Percentiles rank a stretch among this genome's conserved stretches.
Conservation (phyloP, 2,888 invertebrate genomes). For the Elysia crispata region DNA sequence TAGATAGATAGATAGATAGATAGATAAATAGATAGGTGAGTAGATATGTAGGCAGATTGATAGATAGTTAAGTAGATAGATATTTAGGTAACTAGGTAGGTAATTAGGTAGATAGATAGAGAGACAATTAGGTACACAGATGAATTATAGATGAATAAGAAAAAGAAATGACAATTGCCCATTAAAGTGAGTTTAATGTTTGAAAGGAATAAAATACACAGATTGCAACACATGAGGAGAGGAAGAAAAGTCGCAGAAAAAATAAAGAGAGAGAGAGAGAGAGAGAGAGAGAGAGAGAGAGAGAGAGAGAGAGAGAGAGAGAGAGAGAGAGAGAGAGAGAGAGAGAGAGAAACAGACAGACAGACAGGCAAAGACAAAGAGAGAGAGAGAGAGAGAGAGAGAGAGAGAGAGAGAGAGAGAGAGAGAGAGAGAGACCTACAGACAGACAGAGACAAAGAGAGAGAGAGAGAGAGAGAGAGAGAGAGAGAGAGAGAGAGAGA, state of each 20-base stretch:
- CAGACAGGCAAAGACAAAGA: too few species aligned
- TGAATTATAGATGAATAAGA: neutral
- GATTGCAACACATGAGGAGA: neutral
- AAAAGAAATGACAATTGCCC: neutral
- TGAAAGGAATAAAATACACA: neutral
- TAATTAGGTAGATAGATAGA: slow-evolving; percentile 7
- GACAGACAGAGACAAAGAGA: neutral
- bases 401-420: neutral
- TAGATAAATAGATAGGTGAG: too few species aligned
- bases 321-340: neutral
- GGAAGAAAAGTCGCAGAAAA: neutral
- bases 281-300: neutral
- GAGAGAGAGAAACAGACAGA: too few species aligned
- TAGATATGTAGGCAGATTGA: too few species aligned
- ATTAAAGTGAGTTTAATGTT: too few species aligned
- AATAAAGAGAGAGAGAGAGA: neutral
- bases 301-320: neutral
- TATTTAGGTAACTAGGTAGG: too few species aligned
- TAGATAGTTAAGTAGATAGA: too few species aligned
- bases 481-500: neutral
- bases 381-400: too few species aligned
- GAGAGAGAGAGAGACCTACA: neutral
- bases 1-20: too few species aligned
- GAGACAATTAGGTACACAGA: neutral
- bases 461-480: slow-evolving; percentile 19